A percentile compares a stretch with the other conserved stretches of the same genome.
Conservation (phyloP, 2,113 vertebrate genomes). For the Xiphophorus couchianus region DNA sequence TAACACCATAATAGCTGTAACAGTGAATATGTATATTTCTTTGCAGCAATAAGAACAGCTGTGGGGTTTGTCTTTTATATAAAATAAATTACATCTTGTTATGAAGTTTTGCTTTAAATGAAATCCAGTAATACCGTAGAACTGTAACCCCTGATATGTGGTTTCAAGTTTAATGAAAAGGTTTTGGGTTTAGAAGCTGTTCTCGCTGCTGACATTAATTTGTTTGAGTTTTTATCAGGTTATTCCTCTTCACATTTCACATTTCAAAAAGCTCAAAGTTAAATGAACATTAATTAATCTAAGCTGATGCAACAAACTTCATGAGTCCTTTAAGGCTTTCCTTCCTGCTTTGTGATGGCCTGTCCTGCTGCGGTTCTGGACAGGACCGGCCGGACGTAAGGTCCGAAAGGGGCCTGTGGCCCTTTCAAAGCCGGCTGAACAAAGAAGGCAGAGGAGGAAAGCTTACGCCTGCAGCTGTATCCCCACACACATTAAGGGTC, state of each 20-base stretch:
- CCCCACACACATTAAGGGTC: slow-evolving; percentile 56
- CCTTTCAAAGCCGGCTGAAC: slow-evolving; percentile 44
- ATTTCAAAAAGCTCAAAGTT: not conserved
- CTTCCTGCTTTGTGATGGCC: not conserved
- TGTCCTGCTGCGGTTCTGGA: not conserved
- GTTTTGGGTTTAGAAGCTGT: not conserved
- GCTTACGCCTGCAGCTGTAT: slow-evolving; percentile 53
- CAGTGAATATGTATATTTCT: too few relatives aligned
- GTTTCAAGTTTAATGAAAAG: too few relatives aligned
- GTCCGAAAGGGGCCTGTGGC: not conserved
- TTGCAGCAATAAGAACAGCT: too few relatives aligned
- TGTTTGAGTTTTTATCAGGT: not conserved
- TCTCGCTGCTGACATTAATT: not conserved
- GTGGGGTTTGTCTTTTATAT: too few relatives aligned
- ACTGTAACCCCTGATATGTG: too few relatives aligned
- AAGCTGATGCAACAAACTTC: not conserved
- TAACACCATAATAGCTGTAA: too few relatives aligned
- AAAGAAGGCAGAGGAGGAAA: slow-evolving; percentile 59
- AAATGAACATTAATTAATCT: not conserved
- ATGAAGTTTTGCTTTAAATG: too few relatives aligned
- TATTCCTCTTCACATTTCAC: not conserved
- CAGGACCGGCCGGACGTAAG: slow-evolving; percentile 30
- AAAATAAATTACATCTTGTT: too few relatives aligned
- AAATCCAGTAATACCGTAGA: too few relatives aligned
- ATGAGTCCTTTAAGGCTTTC: not conserved